A percentile compares a stretch with the other conserved stretches of the same genome.
These are phyloP conservation scores for Chrosomus eos DNA, from an alignment of 2,797 vertebrate genomes.

Conservation along the genomic window DNA sequence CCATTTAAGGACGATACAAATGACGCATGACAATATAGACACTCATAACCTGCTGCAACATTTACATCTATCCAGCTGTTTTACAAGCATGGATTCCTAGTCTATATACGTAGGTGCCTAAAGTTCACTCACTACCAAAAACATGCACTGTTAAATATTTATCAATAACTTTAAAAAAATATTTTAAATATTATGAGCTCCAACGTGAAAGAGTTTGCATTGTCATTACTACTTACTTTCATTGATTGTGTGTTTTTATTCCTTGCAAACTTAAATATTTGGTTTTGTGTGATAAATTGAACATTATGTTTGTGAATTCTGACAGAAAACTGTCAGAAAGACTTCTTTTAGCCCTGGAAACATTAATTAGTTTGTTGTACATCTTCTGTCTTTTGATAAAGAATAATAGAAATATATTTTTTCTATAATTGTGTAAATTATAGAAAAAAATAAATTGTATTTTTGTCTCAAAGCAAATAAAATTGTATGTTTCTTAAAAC, in stretches of 20 bases:
- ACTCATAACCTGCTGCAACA: constrained; percentile 64
- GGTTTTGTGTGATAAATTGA: not conserved
- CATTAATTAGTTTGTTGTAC: not conserved
- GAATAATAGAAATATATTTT: not conserved
- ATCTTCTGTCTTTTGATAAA: not conserved
- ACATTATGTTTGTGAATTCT: not conserved
- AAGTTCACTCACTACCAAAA: not conserved
- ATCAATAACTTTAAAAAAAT: not conserved
- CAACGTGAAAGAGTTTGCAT: not conserved
- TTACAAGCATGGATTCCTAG: constrained; percentile 36
- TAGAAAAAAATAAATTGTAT: not conserved
- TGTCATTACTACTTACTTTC: not conserved
- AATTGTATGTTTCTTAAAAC: not conserved
- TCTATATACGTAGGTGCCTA: constrained; percentile 43
- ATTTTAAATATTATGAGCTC: not conserved
- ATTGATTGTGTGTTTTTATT: not conserved
- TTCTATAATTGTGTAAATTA: not conserved
- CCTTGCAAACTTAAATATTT: not conserved
- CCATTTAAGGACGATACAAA: constrained; percentile 68
- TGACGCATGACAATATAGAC: constrained; percentile 63
- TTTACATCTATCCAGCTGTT: constrained; percentile 59
- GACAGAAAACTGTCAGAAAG: not conserved
- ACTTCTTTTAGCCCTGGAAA: not conserved
- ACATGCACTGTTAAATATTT: not conserved
- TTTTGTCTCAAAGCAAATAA: not conserved